Evolutionary conservation across 2,888 invertebrate species (phyloP).

Genomic region (Leptopilina syphax): DNA sequence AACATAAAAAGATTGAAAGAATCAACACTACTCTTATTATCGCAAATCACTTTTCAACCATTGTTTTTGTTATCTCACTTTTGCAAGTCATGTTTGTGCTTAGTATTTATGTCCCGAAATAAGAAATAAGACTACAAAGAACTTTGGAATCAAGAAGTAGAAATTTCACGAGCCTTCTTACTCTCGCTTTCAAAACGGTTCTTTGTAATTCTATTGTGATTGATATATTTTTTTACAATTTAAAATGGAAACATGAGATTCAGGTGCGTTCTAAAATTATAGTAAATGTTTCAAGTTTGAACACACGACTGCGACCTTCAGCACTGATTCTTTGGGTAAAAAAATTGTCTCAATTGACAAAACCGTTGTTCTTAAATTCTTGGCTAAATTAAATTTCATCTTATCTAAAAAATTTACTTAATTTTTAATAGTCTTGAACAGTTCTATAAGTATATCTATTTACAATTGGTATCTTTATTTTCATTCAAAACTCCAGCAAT

Average conservation of each 20-base stretch:
- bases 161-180: background rate
- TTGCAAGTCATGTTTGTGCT: background rate
- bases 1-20: background rate
- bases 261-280: slow-evolving; percentile 5
- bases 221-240: background rate
- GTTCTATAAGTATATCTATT: slow-evolving; percentile 6
- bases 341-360: no score
- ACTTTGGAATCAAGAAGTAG: background rate
- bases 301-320: background rate
- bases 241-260: slow-evolving; percentile 6
- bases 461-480: slow-evolving; percentile 4
- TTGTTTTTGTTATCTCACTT: background rate
- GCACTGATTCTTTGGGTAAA: slow-evolving; percentile 1
- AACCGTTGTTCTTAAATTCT: background rate
- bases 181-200: background rate
- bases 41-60: no score
- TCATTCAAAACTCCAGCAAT: background rate
- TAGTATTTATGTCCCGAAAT: background rate
- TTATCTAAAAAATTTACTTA: background rate
- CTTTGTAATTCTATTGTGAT: background rate
- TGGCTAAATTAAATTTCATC: background rate
- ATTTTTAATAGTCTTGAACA: slow-evolving; percentile 1
- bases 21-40: background rate
- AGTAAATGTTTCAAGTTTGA: background rate
- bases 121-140: background rate